Conservation (phyloP, 2,113 vertebrate species). For the Chionis minor region DNA sequence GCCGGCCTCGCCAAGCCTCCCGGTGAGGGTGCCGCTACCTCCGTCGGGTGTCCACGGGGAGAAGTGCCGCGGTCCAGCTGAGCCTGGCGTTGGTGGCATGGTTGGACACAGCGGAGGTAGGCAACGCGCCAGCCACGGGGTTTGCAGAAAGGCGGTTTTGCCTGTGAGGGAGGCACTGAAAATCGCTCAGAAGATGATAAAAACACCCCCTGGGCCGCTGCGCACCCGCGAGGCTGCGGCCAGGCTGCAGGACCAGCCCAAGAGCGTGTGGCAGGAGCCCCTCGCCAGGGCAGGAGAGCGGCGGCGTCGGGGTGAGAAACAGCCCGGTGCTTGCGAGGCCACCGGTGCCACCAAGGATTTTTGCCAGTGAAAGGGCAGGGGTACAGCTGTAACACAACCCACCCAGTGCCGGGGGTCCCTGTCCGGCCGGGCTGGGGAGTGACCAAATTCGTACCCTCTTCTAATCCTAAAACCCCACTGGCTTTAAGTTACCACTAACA, state of each 20-base stretch:
- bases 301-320: fast-evolving
- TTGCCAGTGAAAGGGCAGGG: not conserved
- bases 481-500: not conserved
- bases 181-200: not conserved
- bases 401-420: fast-evolving
- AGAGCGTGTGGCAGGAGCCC: not conserved
- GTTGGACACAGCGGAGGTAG: fast-evolving
- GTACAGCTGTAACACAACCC: not conserved
- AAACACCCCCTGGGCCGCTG: not conserved
- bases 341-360: not conserved
- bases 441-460: not conserved
- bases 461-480: not conserved
- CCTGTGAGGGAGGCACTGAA: not conserved
- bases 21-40: not conserved
- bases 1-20: not conserved
- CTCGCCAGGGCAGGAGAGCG: fast-evolving
- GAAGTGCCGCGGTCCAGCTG: fast-evolving
- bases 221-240: fast-evolving
- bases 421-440: not conserved
- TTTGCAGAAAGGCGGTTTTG: not conserved
- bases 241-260: not conserved
- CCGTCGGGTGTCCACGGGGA: not conserved
- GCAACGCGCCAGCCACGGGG: not conserved
- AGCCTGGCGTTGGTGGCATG: fast-evolving
- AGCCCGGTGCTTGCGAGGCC: not conserved